Evolutionary conservation across 35 echinoderm and acorn worm genomes (phyloP), one percentile per base, ranked within the genome.

Genomic region (Apostichopus parvimensis): DNA sequence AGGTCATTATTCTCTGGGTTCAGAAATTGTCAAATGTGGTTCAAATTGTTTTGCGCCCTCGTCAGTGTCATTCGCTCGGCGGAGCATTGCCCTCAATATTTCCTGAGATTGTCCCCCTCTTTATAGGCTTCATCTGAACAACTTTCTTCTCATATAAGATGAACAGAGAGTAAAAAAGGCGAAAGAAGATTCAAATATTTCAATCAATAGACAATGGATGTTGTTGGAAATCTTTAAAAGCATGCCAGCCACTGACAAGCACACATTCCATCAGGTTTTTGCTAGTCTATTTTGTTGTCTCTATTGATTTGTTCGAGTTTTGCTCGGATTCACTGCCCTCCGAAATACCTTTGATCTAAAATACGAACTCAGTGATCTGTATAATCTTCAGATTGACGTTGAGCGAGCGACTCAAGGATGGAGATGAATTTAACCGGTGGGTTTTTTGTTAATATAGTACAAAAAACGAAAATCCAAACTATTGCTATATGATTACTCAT

Each of bases 241-340:
- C 64, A 68, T 68, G 2, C 64, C 64, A 68, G 64, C 8, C 0
- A 68, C 64, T 68, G 4, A 68, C 64, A 68, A 68, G 64, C 64
- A 68, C 11, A 18, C 64, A 68, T 18, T 14, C 64, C 64, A 18
- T 68, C 64, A 68, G 18, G 18, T 68, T 18, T 11, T 82, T 55
- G 55, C 2, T 45, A 45, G 17, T 82, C 79, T 56, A 34, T 55
- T 54, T 54, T 82, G 79, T 82, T 82, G 18, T 56, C 54, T 4
- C 2, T 82, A 82, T 82, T 82, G 79, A 82, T 82, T 82, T 82
- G 79, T 82, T 34, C 79, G 79, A 82, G 79, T 82, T 82, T 53
- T 56, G 79, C 79, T 82, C 25, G 79, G 54, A 82, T 54, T 82
- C 79, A 53, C 26, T 54, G 34, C 34, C 28, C 55, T 4, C 6